phyloP scores from a whole-genome alignment of 2,113 vertebrate genomes.

The Hippocampus zosterae region DNA sequence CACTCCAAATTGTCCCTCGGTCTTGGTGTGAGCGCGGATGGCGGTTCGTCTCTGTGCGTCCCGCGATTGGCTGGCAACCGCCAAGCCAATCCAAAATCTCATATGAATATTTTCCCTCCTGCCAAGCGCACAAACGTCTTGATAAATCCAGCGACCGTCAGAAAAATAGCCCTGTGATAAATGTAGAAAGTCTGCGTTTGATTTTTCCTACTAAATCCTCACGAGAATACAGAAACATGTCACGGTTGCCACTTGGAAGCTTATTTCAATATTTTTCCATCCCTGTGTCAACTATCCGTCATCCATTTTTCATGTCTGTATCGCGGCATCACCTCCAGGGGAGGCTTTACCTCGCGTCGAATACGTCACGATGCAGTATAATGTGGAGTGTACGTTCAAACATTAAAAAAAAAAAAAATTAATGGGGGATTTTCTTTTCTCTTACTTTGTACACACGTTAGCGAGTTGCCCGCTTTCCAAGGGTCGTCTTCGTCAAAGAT shows the following conservation, averaged over 20 bases:
- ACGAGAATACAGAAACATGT: not conserved
- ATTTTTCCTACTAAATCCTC: constrained; percentile 8
- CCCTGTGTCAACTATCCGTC: not conserved
- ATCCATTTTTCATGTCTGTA: constrained; percentile 10
- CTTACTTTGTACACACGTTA: not conserved
- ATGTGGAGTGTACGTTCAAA: constrained; percentile 3
- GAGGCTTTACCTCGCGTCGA: constrained; percentile 14
- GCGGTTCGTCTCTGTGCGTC: too few species aligned
- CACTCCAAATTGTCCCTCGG: too few species aligned
- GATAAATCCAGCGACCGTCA: not conserved
- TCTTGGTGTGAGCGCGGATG: too few species aligned
- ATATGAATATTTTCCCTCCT: too few species aligned
- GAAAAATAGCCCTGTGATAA: not conserved
- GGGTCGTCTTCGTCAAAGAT: constrained; percentile 10
- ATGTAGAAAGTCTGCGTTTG: not conserved
- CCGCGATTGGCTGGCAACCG: too few species aligned
- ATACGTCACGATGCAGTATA: constrained; percentile 8
- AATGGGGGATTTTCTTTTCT: constrained; percentile 11
- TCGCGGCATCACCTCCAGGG: constrained; percentile 11
- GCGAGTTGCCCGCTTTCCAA: constrained; percentile 5
- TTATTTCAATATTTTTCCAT: constrained; percentile 10
- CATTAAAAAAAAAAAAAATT: constrained; percentile 14
- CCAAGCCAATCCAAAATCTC: too few species aligned
- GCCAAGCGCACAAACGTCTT: too few species aligned
- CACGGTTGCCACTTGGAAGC: not conserved